Percentiles rank a stretch among this genome's conserved stretches.
These are phyloP conservation scores for Chelonus formosanus DNA, from an alignment of 2,888 invertebrate genomes.

Conservation along the genomic window DNA sequence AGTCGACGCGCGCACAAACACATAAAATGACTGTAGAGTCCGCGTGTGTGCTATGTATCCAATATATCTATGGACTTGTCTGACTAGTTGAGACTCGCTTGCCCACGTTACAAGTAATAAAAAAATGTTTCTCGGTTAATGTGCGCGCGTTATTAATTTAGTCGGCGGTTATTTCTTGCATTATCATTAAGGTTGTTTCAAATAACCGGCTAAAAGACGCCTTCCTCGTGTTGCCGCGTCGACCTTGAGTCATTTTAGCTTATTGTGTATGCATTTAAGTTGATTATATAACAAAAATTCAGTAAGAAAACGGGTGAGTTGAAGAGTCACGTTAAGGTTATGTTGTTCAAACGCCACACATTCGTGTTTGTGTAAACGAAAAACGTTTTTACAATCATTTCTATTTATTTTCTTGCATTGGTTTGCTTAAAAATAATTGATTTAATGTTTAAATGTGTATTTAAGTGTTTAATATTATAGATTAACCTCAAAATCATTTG, in stretches of 20 bases:
- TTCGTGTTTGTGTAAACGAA: slow-evolving; percentile 14
- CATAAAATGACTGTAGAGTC: background rate
- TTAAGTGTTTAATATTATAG: too few relatives aligned
- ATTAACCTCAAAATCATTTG: too few relatives aligned
- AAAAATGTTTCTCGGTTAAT: slow-evolving; percentile 10
- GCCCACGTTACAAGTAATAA: background rate
- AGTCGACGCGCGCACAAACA: slow-evolving; percentile 5
- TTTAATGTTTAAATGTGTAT: too few relatives aligned
- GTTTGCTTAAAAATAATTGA: too few relatives aligned
- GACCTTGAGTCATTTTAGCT: slow-evolving; percentile 40
- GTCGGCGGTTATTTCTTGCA: slow-evolving; percentile 4
- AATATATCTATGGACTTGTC: slow-evolving; percentile 7
- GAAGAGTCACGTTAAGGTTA: slow-evolving; percentile 44
- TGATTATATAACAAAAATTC: slow-evolving; percentile 55
- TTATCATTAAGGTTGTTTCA: slow-evolving; percentile 18
- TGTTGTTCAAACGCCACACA: slow-evolving; percentile 20
- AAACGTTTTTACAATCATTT: slow-evolving; percentile 4
- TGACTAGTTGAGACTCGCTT: slow-evolving; percentile 20
- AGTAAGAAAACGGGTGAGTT: slow-evolving; percentile 47
- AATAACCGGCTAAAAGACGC: slow-evolving; percentile 6
- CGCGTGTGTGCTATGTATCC: background rate
- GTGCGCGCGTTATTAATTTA: slow-evolving; percentile 33
- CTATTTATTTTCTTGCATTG: background rate
- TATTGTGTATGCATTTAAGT: slow-evolving; percentile 40
- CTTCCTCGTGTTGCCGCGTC: slow-evolving; percentile 22